Base-by-base conservation (phyloP, 2,113 vertebrate species). In the Cnemophilus loriae region DNA sequence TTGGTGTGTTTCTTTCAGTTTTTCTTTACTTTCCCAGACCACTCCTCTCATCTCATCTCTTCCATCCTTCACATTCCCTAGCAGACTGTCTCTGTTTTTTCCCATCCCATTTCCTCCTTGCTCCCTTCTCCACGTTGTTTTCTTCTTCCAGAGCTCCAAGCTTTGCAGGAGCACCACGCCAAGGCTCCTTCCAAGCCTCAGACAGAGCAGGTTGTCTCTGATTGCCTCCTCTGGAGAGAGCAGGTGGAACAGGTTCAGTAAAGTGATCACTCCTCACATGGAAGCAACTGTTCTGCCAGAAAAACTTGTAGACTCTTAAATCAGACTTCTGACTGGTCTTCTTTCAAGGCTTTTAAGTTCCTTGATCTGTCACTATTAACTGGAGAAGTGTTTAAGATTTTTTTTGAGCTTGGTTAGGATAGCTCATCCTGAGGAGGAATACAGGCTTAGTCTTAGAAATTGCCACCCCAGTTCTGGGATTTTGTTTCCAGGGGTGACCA, bases 161-260 rank as follows among this genome's bases (percentile, higher is more conserved):
- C 77, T 65, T 84, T 13, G 1, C 37, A 50, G 67, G 22, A 85
- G 21, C 44, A 59, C 53, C 65, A 61, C 60, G 80, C 46, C 24
- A 73, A 35, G 49, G 47, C 55, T 94, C 30, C 53, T 69, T 87
- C 20, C 56, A 75, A 87, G 81, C 32, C 24, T 70, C 47, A 57
- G 71, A 68, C n/a, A 46, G 60, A 84, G 57, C 44, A 76, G 46
- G 53, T 30, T 50, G 78, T 46, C 52, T 80, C 1, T 39, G 35
- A 50, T 37, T 73, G 49, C 75, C 67, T 89, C 52, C 56, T 70
- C 10, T 13, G 37, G 67, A 77, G 42, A 89, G 23, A 95, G 86
- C 91, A 84, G 80, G 93, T 85, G 89, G 70, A 96, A 96, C 93
- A 89, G 84, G 91, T 94, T 95, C 81, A 39, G 81, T 89, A 84